A percentile compares a stretch with the other conserved stretches of the same genome.
phyloP scores from a whole-genome alignment of 2,797 vertebrate species.

The Mus caroli region DNA sequence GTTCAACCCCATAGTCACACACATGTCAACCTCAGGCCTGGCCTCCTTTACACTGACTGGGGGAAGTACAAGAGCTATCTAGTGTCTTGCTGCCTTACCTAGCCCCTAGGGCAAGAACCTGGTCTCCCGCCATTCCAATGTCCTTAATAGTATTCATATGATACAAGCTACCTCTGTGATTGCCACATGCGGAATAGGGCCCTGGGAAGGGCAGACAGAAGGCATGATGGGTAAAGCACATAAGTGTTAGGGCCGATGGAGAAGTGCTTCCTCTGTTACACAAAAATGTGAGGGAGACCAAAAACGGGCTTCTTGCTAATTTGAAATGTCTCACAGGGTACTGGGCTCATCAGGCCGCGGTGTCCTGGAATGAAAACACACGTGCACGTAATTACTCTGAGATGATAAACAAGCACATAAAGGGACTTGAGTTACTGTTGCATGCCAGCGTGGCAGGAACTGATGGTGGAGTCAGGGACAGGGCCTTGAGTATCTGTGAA shows the following conservation, averaged over 20 bases:
- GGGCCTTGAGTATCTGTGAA: constrained; percentile 26
- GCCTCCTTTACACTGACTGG: neutral
- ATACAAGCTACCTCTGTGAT: neutral
- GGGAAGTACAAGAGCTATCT: neutral
- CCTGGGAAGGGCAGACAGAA: neutral
- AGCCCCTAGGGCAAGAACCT: neutral
- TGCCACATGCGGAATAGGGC: neutral
- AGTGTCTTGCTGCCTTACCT: neutral
- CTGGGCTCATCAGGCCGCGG: constrained; percentile 43
- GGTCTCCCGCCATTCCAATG: neutral
- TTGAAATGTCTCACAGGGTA: constrained; percentile 40
- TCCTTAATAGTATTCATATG: neutral
- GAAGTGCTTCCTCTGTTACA: neutral
- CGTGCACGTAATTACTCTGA: neutral
- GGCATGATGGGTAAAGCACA: neutral
- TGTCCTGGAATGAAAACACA: constrained; percentile 53
- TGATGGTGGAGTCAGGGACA: neutral
- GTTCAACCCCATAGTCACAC: neutral
- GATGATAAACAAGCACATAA: constrained; percentile 3
- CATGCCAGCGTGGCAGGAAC: neutral
- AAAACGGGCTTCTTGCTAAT: neutral
- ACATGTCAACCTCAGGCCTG: neutral
- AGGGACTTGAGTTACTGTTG: constrained; percentile 29
- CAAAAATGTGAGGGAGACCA: constrained; percentile 27
- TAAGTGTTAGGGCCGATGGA: neutral